Percentiles rank a stretch among this genome's conserved stretches.
phyloP scores from a whole-genome alignment of 2,797 vertebrate species.

The Oreonectes daqikongensis region DNA sequence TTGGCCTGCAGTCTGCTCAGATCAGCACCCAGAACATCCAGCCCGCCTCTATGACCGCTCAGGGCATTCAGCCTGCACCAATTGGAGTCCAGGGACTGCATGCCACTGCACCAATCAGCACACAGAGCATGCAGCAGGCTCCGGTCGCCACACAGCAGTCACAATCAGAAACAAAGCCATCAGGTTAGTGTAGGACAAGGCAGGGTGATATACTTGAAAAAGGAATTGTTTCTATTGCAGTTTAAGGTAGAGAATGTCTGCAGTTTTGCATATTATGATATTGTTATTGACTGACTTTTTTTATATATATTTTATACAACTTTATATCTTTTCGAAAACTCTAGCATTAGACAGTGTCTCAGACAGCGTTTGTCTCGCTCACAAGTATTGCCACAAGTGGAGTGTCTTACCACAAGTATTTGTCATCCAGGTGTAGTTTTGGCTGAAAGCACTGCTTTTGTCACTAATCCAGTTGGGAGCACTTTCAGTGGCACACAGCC shows the following conservation, averaged over 20 bases:
- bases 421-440: slow-evolving; percentile 91
- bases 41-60: slow-evolving; percentile 83
- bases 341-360: background rate
- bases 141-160: slow-evolving; percentile 79
- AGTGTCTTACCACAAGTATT: too few relatives aligned
- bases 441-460: slow-evolving; percentile 89
- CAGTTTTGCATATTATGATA: too few relatives aligned
- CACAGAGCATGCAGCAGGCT: slow-evolving; percentile 89
- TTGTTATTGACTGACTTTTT: too few relatives aligned
- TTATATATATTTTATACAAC: background rate
- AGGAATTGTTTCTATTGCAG: background rate
- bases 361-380: slow-evolving; percentile 25
- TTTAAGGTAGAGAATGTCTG: too few relatives aligned
- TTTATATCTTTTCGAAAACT: background rate
- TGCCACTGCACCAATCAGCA: slow-evolving; percentile 82
- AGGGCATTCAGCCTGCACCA: slow-evolving; percentile 89
- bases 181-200: slow-evolving; percentile 73
- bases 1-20: slow-evolving; percentile 89
- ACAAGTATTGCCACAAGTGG: too few relatives aligned
- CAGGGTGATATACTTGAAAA: background rate
- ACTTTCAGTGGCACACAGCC: slow-evolving; percentile 87
- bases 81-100: slow-evolving; percentile 92
- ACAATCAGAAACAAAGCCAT: slow-evolving; percentile 85
- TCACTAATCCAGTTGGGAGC: slow-evolving; percentile 90
- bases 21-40: slow-evolving; percentile 94